Evolutionary conservation across 2,797 vertebrate species (phyloP).

Genomic region (Betta splendens): DNA sequence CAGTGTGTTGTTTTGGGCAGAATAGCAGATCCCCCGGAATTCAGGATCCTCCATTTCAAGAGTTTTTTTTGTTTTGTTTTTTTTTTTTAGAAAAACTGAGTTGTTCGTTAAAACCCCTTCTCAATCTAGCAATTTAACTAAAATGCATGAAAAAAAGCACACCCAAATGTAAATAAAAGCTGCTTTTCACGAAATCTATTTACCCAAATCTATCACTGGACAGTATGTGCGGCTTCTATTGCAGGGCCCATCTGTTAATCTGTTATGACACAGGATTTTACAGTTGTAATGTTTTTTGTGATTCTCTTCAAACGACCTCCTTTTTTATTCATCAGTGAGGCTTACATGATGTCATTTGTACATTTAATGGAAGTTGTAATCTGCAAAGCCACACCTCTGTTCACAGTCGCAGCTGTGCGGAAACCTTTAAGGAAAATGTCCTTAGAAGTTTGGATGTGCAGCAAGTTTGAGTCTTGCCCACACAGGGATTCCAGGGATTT

Average conservation of each 20-base stretch:
- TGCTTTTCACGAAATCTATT: too few relatives aligned
- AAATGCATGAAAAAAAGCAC: too few relatives aligned
- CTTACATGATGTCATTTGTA: background rate
- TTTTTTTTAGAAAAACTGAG: conserved; percentile 28
- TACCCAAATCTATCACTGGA: too few relatives aligned
- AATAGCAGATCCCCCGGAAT: conserved; percentile 79
- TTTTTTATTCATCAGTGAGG: background rate
- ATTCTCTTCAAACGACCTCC: background rate
- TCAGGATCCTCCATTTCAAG: conserved; percentile 70
- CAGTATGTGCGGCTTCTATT: too few relatives aligned
- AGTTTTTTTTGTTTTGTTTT: too few relatives aligned
- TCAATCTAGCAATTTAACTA: conserved; percentile 25
- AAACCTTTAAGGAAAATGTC: conserved; percentile 22
- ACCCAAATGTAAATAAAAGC: too few relatives aligned
- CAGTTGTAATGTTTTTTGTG: background rate
- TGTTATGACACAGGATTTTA: background rate
- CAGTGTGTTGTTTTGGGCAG: conserved; percentile 66
- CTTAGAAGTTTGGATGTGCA: conserved; percentile 10
- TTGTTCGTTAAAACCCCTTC: conserved; percentile 32
- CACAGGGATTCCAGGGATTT: conserved; percentile 3
- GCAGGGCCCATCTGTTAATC: too few relatives aligned
- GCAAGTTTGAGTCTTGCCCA: conserved; percentile 10
- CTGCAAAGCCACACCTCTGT: conserved; percentile 14
- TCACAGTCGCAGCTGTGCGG: conserved; percentile 8
- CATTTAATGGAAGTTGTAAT: conserved; percentile 9